These are phyloP conservation scores for Pelecanus crispus DNA, from an alignment of 2,113 vertebrate genomes.

Conservation along the genomic window DNA sequence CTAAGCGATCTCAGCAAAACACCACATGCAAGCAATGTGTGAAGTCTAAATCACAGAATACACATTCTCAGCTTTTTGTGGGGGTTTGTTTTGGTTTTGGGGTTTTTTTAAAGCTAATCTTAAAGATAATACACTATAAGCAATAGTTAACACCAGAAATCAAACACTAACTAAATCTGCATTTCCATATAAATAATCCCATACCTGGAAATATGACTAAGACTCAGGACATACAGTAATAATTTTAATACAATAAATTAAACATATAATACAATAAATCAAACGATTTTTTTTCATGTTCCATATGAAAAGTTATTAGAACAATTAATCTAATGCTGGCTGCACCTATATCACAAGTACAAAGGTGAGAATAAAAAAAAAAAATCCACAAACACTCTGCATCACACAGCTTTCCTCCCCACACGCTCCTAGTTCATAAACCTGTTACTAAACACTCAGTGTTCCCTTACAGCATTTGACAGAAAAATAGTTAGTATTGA, in stretches of 20 bases:
- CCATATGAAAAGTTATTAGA: neutral
- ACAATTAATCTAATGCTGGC: neutral
- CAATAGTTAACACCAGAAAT: neutral
- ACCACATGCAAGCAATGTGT: accelerated
- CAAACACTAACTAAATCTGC: neutral
- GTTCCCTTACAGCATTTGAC: neutral
- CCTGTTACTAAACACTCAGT: neutral
- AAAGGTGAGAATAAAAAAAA: neutral
- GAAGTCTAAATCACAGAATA: neutral
- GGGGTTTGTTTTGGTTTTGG: no score
- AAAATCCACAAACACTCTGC: neutral
- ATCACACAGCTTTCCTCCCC: neutral
- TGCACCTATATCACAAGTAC: neutral
- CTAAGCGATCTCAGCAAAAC: neutral
- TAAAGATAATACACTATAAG: neutral
- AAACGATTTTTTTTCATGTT: neutral
- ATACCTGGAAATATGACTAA: neutral
- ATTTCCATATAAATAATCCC: neutral
- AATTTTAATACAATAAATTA: neutral
- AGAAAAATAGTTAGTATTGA: neutral
- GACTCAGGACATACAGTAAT: neutral
- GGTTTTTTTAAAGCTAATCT: no score
- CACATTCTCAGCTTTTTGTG: no score
- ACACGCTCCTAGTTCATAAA: neutral
- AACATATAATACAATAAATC: neutral